A percentile compares a stretch with the other conserved stretches of the same genome.
phyloP scores from a whole-genome alignment of 1,140 invertebrate genomes.

The Plutomurus gul region DNA sequence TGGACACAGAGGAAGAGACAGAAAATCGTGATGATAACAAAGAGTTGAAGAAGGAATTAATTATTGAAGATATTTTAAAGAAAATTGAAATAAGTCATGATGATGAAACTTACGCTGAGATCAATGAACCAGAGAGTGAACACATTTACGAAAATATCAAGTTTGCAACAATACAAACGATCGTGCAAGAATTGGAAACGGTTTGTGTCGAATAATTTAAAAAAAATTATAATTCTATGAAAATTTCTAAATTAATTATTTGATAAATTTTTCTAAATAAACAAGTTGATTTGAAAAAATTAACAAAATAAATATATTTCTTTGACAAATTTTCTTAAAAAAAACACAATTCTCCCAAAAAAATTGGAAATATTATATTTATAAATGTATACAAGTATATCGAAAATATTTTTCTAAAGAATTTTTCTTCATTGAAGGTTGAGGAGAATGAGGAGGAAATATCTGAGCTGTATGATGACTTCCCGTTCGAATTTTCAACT shows the following conservation, averaged over 20 bases:
- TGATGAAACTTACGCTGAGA: not conserved
- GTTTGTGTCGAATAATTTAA: no score
- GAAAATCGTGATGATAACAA: no score
- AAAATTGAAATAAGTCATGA: not conserved
- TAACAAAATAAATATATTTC: no score
- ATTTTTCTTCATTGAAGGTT: slow-evolving; percentile 26
- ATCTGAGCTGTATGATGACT: slow-evolving; percentile 45
- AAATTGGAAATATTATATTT: not conserved
- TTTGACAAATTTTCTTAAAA: no score
- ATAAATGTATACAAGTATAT: not conserved
- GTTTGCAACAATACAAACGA: slow-evolving; percentile 39
- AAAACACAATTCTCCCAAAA: no score
- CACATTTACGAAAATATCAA: slow-evolving; percentile 45
- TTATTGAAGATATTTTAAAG: not conserved
- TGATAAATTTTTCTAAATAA: no score
- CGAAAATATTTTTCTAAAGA: not conserved
- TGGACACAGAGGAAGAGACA: not conserved
- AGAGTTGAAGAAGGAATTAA: no score
- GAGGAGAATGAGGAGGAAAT: slow-evolving; percentile 47
- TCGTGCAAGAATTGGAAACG: slow-evolving; percentile 42
- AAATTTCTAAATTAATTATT: no score
- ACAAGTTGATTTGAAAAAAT: no score
- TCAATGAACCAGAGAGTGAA: not conserved
- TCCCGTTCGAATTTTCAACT: slow-evolving; percentile 36
- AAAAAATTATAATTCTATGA: no score